Conservation (phyloP, 1,140 invertebrate species). For the Rhopalosiphum padi region DNA sequence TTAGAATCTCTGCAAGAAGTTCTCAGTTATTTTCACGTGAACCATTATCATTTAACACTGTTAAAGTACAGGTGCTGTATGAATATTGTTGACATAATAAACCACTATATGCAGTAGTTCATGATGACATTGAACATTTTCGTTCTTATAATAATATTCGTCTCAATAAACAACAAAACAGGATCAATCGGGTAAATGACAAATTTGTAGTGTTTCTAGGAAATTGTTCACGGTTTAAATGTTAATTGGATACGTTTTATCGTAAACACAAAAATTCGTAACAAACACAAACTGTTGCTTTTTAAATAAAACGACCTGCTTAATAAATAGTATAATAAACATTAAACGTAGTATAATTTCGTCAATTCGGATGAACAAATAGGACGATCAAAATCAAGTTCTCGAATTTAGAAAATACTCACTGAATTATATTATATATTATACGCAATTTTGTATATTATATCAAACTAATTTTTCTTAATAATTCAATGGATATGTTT, state of each 20-base stretch:
- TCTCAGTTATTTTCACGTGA: neutral
- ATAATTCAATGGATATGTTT: no score
- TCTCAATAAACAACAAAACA: neutral
- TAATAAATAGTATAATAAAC: neutral
- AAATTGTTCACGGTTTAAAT: neutral
- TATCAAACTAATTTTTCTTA: neutral
- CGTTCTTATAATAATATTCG: neutral
- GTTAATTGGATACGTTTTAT: neutral
- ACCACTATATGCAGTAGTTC: neutral
- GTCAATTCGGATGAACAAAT: neutral
- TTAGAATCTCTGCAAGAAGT: no score
- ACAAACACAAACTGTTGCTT: neutral
- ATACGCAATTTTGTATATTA: neutral
- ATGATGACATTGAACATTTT: neutral
- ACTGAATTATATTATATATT: neutral
- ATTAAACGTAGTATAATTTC: no score
- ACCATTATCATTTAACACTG: neutral
- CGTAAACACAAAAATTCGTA: neutral
- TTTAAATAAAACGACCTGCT: neutral
- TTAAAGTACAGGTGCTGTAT: neutral
- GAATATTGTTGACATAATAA: neutral
- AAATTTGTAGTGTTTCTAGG: neutral
- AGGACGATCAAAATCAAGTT: neutral
- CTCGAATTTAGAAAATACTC: neutral
- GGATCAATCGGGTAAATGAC: neutral